Evolutionary conservation across 1,140 invertebrate genomes (phyloP), one percentile per base, ranked within the genome.

Genomic region (Condylostylus longicornis): DNA sequence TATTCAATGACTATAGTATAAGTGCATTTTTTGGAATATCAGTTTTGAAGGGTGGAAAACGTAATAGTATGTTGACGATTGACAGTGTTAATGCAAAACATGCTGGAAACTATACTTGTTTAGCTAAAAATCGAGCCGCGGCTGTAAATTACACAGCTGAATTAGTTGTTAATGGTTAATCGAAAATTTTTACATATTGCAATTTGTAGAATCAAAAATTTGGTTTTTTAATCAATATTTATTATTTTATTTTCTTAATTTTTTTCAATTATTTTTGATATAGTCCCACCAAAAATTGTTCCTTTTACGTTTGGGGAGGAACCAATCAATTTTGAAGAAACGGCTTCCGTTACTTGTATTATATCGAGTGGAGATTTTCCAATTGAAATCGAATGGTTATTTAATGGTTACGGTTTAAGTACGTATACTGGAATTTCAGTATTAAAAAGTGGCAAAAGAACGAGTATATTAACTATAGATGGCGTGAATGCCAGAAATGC

Each of bases 321-420:
- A 47, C 68, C 71, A 3, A 46, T 79, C 5, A 74, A 78, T 47
- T 72, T 79, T 44, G 79, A 79, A 14, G 74, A 81, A 44, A 74
- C 77, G 27, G 75, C 75, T 3, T 76, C 76, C 22, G 62, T 86
- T 13, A 74, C 71, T 10, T 88, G 83, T 60, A 73, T 74, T 22
- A 74, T 81, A 36, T 58, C 71, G 37, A 74, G 77, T 48, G 79
- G 79, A 3, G 78, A 79, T 53, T 58, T 75, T 32, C 77, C 75
- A 15, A 61, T 80, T 14, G 66, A 65, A 44, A 72, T 78, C 25
- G 61, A 65, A 29, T 85, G 81, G 81, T 56, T 62, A 37, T 63
- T 82, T 25, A 77, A 81, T 37, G 66, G 75, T 33, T 48, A 54
- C 42, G 50, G 55, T 13, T 58, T 58, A 28, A 55, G 55, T 28